Conservation (phyloP, 2,888 invertebrate species). For the Polietes domitor region DNA sequence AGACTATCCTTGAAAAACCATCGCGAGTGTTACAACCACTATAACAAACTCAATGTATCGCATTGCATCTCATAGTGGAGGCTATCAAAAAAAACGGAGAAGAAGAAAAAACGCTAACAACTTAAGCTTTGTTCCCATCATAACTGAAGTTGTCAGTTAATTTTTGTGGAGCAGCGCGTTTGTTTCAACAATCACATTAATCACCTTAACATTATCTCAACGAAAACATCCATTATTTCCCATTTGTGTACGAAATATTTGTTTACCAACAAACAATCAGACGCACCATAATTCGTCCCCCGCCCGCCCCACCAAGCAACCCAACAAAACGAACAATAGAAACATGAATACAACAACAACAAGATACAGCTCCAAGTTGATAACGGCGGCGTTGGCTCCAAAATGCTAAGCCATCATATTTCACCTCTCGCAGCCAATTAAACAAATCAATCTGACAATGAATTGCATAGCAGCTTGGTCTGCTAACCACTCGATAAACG, state of each 20-base stretch:
- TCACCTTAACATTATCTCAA: constrained; percentile 44
- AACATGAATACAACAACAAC: constrained; percentile 27
- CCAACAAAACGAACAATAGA: constrained; percentile 33
- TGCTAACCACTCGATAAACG: not conserved
- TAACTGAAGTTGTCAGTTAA: constrained; percentile 25
- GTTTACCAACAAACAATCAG: constrained; percentile 47
- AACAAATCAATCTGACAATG: constrained; percentile 69
- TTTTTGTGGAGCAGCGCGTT: constrained; percentile 22
- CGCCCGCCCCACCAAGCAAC: not conserved
- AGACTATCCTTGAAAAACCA: too few relatives aligned
- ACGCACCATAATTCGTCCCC: constrained; percentile 12
- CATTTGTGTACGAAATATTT: constrained; percentile 47
- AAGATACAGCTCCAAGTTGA: constrained; percentile 14
- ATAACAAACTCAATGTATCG: not conserved
- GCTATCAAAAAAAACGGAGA: too few relatives aligned
- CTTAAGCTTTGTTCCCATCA: constrained; percentile 31
- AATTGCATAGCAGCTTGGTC: constrained; percentile 61
- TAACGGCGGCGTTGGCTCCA: not conserved
- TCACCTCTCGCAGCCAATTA: constrained; percentile 68
- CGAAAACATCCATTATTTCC: constrained; percentile 45
- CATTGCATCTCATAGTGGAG: not conserved
- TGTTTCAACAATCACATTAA: constrained; percentile 46
- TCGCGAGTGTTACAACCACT: too few relatives aligned
- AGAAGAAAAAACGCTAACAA: not conserved
- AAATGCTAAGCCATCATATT: constrained; percentile 62